Evolutionary conservation across 1,140 invertebrate genomes (phyloP), one percentile per base, ranked within the genome.

Genomic region (Sycophaga agraensis): DNA sequence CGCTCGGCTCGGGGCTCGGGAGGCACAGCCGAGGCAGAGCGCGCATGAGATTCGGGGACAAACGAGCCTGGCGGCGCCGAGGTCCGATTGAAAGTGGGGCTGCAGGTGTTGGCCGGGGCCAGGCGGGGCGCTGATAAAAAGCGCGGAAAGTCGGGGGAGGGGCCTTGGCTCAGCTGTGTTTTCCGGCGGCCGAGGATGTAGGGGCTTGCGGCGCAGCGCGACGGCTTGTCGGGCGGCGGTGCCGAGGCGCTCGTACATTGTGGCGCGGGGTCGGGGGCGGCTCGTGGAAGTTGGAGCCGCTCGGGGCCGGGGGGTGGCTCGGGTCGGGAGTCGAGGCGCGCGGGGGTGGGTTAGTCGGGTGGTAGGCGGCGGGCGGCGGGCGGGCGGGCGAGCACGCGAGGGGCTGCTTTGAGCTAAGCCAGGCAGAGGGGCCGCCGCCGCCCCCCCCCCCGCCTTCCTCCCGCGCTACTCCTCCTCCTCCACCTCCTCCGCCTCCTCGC

Each of bases 121-220:
- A n/a, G 57, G 42, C 28, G 48, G 31, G 28, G 28, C 9, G 45
- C 37, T 5, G 26, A 26, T 9, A 4, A 21, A 16, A 37, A 26
- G 53, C 51, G 51, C 53, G 51, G 55, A 57, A 49, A 53, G 56
- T 48, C 26, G 56, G 46, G 56, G 40, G 46, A 39, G 40, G 60
- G 65, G 66, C 73, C 73, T 76, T 76, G 75, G 76, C 76, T 78
- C 74, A 78, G 74, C 76, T 78, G 74, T 78, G 74, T 73, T 76
- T 76, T 75, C 73, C 73, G 24, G 46, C 21, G 40, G 69, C 69
- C 68, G 65, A 64, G 67, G 45, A 66, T 56, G 65, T 67, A 68
- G 69, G 71, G 73, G 69, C 68, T 73, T 74, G 72, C 66, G 69
- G 72, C 67, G 67, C 67, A 63, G 68, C 66, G 58, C 34, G 55